Base-by-base conservation (phyloP, 1,140 invertebrate genomes). In the Dreissena polymorpha region DNA sequence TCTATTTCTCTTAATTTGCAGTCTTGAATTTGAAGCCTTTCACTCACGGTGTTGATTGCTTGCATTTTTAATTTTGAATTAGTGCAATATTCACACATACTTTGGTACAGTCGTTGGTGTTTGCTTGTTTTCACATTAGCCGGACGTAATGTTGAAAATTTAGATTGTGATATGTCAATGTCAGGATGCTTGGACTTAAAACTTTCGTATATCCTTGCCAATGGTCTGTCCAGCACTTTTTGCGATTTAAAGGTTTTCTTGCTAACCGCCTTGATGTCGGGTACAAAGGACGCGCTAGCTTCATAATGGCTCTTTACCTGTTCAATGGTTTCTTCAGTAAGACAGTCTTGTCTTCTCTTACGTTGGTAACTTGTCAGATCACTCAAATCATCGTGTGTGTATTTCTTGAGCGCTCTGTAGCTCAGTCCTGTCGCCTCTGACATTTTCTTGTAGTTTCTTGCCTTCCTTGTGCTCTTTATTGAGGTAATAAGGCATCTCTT, bases 11-110 rank as follows among this genome's bases (percentile, higher is more conserved):
- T 71, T 12, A 67, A 12, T 67, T 21, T 71, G 21, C 69, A 39
- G 21, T 29, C 39, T 71, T 25, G 69, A 13, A 21, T 13, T 71
- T 23, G 12, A 10, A 67, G 10, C 21, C 25, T 67, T 18, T 67
- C 64, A 71, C 69, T 10, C 13, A 21, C 39, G 13, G 13, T 71
- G 23, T 71, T 71, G 13, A 71, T 14, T 29, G 39, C 69, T 21
- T 71, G 13, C 27, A 25, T 14, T 71, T 71, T 71, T 10, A 71
- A 21, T 50, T 71, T 29, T 10, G 16, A 8, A 50, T 71, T 71
- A 10, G 39, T 71, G 21, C 69, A 71, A 21, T 71, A 71, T 29
- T 71, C 69, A 29, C 69, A 71, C 18, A 29, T 14, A 71, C 69
- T 39, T 29, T 71, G 69, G 18, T 50, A 39, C 16, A 29, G 39